phyloP scores from a whole-genome alignment of 92 coral and sea anemone species.

The Porites evermanni region DNA sequence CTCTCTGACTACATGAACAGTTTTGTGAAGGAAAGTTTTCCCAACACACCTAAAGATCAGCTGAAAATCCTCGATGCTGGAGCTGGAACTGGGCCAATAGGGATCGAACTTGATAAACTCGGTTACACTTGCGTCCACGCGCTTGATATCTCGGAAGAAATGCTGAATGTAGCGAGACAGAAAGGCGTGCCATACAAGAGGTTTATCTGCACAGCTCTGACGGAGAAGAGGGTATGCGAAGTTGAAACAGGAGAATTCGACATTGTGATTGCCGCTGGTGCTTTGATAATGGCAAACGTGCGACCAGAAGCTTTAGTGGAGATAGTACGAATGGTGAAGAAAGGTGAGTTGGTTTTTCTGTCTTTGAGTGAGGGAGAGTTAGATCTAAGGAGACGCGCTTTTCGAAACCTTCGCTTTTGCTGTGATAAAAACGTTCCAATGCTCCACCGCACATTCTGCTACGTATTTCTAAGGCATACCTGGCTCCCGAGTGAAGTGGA shows the following conservation, averaged over 20 bases:
- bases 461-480: too few species aligned
- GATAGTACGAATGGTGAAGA: background rate
- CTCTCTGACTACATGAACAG: constrained; percentile 26
- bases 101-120: constrained; percentile 37
- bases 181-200: constrained; percentile 34
- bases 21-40: background rate
- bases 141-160: constrained; percentile 28
- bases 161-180: constrained; percentile 36
- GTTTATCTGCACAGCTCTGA: constrained; percentile 40
- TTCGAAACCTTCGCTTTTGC: too few species aligned
- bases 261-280: background rate
- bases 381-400: too few species aligned
- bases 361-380: too few species aligned
- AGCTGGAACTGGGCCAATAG: constrained; percentile 12
- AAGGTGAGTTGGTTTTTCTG: background rate
- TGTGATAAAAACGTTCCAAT: too few species aligned
- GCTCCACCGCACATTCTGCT: too few species aligned
- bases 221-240: constrained; percentile 10
- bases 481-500: too few species aligned
- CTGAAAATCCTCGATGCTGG: background rate
- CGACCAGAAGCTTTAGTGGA: background rate
- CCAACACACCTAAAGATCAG: background rate
- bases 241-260: background rate
- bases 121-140: constrained; percentile 58
- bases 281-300: background rate